phyloP scores from a whole-genome alignment of 2,888 invertebrate genomes.

The Ormia ochracea region DNA sequence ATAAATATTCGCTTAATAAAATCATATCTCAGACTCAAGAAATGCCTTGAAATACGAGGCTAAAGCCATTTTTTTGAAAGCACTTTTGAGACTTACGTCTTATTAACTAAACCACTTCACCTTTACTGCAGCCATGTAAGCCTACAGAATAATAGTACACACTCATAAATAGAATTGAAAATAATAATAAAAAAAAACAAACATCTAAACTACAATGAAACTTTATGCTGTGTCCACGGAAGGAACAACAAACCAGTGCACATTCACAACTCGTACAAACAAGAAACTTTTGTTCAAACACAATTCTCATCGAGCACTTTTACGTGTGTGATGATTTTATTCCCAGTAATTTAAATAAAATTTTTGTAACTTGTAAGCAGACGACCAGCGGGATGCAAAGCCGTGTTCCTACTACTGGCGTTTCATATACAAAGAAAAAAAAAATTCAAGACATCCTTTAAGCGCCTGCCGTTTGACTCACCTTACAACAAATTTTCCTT shows the following conservation, averaged over 20 bases:
- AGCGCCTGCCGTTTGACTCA: constrained; percentile 59
- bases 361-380: constrained; percentile 47
- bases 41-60: no score
- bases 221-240: background rate
- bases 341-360: constrained; percentile 10
- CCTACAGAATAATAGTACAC: background rate
- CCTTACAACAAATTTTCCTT: constrained; percentile 8
- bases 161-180: background rate
- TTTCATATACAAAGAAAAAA: background rate
- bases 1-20: no score
- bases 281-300: constrained; percentile 23
- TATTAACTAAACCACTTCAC: background rate
- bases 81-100: background rate
- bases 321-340: constrained; percentile 17
- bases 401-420: constrained; percentile 41
- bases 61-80: background rate
- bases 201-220: background rate
- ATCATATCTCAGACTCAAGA: no score
- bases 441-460: constrained; percentile 50
- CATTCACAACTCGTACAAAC: constrained; percentile 3
- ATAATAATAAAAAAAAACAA: background rate
- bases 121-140: constrained; percentile 8
- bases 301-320: constrained; percentile 25
- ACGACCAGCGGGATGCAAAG: constrained; percentile 58
- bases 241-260: background rate